Percentiles rank a stretch among this genome's conserved stretches.
phyloP scores from a whole-genome alignment of 2,113 vertebrate species.

The Mustelus asterias region DNA sequence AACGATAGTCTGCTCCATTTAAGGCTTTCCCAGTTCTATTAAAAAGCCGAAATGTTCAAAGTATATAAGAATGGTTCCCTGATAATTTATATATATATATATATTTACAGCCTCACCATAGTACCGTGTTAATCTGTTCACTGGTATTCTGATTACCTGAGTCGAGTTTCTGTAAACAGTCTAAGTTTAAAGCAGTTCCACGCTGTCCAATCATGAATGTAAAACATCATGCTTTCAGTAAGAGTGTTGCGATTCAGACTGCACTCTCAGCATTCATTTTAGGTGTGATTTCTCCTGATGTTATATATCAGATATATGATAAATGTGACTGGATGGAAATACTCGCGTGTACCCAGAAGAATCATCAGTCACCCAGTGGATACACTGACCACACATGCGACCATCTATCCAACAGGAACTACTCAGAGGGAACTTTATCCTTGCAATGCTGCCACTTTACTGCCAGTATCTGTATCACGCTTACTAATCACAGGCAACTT shows the following conservation, averaged over 20 bases:
- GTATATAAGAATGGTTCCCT: not conserved
- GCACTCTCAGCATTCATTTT: no score
- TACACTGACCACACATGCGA: not conserved
- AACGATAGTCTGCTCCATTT: not conserved
- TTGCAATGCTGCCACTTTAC: not conserved
- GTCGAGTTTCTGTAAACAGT: not conserved
- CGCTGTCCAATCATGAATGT: not conserved
- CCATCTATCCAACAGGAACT: not conserved
- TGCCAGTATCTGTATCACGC: not conserved
- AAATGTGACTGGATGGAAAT: not conserved
- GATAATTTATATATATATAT: not conserved
- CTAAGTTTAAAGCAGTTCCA: not conserved
- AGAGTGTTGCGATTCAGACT: not conserved
- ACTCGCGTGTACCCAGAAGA: not conserved
- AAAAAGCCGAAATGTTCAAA: not conserved
- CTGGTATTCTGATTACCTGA: not conserved
- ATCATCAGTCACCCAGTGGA: not conserved
- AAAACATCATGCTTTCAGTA: not conserved
- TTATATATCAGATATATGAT: no score
- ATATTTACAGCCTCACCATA: not conserved
- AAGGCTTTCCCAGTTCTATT: not conserved
- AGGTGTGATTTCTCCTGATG: not conserved
- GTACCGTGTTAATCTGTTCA: not conserved
- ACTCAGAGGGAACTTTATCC: not conserved
- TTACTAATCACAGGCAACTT: not conserved